These are phyloP conservation scores for Sinonovacula constricta DNA, from an alignment of 1,140 invertebrate species.

Conservation along the genomic window DNA sequence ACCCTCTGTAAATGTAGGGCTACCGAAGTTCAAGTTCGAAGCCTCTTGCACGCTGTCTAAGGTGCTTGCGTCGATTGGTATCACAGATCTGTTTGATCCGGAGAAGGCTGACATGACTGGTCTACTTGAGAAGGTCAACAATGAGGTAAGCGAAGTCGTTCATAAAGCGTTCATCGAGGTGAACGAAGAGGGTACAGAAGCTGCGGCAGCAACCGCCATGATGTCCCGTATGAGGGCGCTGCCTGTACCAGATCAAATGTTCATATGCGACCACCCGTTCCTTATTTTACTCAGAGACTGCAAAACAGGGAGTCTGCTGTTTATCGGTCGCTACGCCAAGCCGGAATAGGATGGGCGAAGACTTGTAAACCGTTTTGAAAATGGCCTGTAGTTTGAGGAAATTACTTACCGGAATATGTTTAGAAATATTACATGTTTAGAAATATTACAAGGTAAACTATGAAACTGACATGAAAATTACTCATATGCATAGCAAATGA, in stretches of 20 bases:
- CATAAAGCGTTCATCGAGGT: conserved; percentile 78
- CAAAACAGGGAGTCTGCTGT: conserved; percentile 65
- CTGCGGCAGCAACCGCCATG: conserved; percentile 76
- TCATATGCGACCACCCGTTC: conserved; percentile 87
- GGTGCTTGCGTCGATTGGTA: conserved; percentile 79
- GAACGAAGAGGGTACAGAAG: conserved; percentile 79
- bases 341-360: conserved; percentile 36
- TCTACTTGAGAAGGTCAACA: conserved; percentile 53
- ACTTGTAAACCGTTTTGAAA: no score
- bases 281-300: conserved; percentile 87
- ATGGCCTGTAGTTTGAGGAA: no score
- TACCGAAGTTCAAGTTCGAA: conserved; percentile 86
- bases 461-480: no score
- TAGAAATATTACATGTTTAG: no score
- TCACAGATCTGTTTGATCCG: conserved; percentile 82
- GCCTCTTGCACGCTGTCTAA: conserved; percentile 80
- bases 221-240: conserved; percentile 50
- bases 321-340: conserved; percentile 67
- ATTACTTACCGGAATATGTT: no score
- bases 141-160: conserved; percentile 62
- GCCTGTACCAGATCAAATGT: conserved; percentile 60
- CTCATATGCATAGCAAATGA: no score
- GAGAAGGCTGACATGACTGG: conserved; percentile 82
- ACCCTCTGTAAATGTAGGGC: conserved; percentile 59
- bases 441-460: no score